Conservation (phyloP, 2,113 vertebrate genomes). For the Indri indri region DNA sequence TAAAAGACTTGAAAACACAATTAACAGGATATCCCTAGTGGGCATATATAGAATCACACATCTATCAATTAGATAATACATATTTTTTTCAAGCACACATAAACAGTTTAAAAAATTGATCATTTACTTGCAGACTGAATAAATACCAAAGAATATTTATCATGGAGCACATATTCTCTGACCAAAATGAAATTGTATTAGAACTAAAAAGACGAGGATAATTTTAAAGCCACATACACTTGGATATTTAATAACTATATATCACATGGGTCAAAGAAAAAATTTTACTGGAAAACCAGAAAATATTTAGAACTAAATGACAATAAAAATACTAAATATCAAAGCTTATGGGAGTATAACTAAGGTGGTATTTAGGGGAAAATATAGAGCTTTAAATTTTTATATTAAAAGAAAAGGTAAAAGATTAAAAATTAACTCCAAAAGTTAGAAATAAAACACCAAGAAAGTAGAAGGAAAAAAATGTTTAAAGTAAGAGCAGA, state of each 20-base stretch:
- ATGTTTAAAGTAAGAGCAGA: background rate
- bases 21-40: background rate
- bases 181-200: background rate
- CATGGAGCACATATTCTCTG: background rate
- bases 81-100: background rate
- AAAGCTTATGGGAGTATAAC: background rate
- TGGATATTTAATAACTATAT: background rate
- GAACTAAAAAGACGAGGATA: background rate
- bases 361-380: background rate
- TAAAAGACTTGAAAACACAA: background rate
- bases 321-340: background rate
- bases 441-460: background rate
- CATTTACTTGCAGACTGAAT: background rate
- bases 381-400: background rate
- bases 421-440: background rate
- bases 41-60: background rate
- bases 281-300: constrained; percentile 12
- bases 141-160: constrained; percentile 22
- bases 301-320: background rate
- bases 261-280: background rate
- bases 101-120: background rate
- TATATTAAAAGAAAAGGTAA: background rate
- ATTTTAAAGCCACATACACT: background rate
- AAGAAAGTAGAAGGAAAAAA: background rate
- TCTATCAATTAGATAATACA: background rate